Base-by-base conservation (phyloP, 2,888 invertebrate genomes). In the Amphipyra berbera region DNA sequence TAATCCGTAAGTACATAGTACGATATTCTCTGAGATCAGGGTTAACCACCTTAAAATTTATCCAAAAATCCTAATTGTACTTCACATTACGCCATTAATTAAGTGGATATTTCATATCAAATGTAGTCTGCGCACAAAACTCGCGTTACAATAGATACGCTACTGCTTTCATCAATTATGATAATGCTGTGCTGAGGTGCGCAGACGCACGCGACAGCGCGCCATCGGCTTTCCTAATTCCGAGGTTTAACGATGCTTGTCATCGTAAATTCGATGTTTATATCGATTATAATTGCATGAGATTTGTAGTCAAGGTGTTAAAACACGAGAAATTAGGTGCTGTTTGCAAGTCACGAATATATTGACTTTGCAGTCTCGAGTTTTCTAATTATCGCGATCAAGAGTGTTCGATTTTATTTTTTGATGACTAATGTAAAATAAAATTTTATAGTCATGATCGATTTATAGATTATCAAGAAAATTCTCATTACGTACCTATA, bases 81-180 rank as follows among this genome's bases (percentile, higher is more conserved):
- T 53, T 33, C 7, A 14, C 30, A 21, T 44, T 14, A 38, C 27
- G 33, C 33, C 33, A 50, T 33, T 41, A 57, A 61, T 58, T 61
- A 60, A 49, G 37, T 42, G 35, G 45, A 59, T 57, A 58, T 63
- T 58, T 50, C 49, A 64, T 59, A 33, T 56, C 9, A 47, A 56
- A 21, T 15, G 44, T 7, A 12, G 53, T 46, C 41, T 55, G 57
- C 76, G 58, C 68, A 74, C 69, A 56, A 78, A 83, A 77, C 70
- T 64, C 67, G 71, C 68, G 67, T 69, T 75, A 79, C 77, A 65
- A 54, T 76, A 81, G 75, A 78, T 68, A 60, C 60, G 55, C 82
- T 80, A 79, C 88, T 88, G 90, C 93, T 94, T 94, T 94, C 94
- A 90, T 91, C 91, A 93, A 94, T 94, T 94, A 94, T 92, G 92